These are phyloP conservation scores for Azorinus chamasolen DNA, from an alignment of 2,888 invertebrate genomes.

Conservation along the genomic window DNA sequence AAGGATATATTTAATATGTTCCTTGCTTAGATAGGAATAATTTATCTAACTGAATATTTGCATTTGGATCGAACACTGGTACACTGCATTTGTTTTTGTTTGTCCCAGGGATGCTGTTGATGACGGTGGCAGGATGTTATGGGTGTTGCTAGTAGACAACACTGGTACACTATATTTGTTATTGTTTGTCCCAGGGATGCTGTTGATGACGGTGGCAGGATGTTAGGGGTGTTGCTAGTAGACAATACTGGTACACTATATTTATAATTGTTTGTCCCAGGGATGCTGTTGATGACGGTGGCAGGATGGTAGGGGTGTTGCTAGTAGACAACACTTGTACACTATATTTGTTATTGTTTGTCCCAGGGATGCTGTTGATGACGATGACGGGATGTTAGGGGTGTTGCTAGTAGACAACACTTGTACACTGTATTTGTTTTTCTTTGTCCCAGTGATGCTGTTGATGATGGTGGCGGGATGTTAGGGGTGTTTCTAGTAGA, in stretches of 20 bases:
- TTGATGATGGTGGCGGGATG: constrained; percentile 30
- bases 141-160: constrained; percentile 73
- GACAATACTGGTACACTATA: constrained; percentile 59
- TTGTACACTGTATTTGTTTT: constrained; percentile 11
- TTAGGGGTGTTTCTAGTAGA: constrained; percentile 75
- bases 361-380: constrained; percentile 24
- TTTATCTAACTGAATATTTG: no score
- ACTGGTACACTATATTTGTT: no score
- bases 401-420: constrained; percentile 72
- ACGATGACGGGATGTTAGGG: constrained; percentile 51
- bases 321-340: constrained; percentile 66
- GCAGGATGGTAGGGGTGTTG: constrained; percentile 66
- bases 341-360: no score
- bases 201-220: constrained; percentile 22
- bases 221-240: constrained; percentile 71
- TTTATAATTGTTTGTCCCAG: constrained; percentile 21
- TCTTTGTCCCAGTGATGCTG: constrained; percentile 18
- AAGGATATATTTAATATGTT: no score
- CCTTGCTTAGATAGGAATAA: no score
- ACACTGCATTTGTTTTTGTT: no score
- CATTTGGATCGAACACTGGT: no score
- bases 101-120: constrained; percentile 23
- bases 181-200: constrained; percentile 19
- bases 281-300: constrained; percentile 16
- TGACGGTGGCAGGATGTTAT: constrained; percentile 44